A percentile compares a stretch with the other conserved stretches of the same genome.
Evolutionary conservation across 2,113 vertebrate genomes (phyloP).

Genomic region (Genyomyrus donnyi): DNA sequence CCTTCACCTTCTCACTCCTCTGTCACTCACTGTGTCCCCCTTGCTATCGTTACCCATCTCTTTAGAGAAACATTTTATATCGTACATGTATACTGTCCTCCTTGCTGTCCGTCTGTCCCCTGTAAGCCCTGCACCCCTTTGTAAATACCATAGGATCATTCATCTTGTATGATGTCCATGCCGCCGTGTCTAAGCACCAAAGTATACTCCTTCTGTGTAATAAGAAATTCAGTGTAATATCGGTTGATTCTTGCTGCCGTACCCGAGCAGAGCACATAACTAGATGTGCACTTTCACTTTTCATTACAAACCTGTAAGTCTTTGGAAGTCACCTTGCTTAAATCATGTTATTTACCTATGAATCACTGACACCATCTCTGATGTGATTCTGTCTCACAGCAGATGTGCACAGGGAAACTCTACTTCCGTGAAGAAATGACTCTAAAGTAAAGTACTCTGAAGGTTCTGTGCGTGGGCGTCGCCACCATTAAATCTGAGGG

Average conservation of each 20-base stretch:
- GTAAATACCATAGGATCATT: background rate
- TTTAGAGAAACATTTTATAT: background rate
- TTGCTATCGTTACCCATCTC: background rate
- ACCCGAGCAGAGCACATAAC: background rate
- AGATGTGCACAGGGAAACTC: background rate
- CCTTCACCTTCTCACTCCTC: background rate
- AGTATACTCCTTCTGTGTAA: background rate
- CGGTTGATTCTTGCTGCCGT: background rate
- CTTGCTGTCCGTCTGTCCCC: background rate
- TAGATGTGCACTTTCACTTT: background rate
- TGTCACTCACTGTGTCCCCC: background rate
- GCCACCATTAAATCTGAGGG: no score
- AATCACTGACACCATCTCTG: background rate
- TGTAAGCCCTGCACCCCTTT: background rate
- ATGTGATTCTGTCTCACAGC: background rate
- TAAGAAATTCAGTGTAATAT: background rate
- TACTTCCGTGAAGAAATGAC: background rate
- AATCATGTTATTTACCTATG: background rate
- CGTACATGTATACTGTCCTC: background rate
- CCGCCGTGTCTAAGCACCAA: background rate
- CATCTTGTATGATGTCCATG: background rate
- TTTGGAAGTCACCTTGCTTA: background rate
- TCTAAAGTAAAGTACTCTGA: no score
- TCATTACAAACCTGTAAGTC: background rate
- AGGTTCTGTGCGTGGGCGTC: no score